A percentile compares a stretch with the other conserved stretches of the same genome.
These are phyloP conservation scores for Conus betulinus DNA, from an alignment of 1,140 invertebrate species.

Conservation along the genomic window DNA sequence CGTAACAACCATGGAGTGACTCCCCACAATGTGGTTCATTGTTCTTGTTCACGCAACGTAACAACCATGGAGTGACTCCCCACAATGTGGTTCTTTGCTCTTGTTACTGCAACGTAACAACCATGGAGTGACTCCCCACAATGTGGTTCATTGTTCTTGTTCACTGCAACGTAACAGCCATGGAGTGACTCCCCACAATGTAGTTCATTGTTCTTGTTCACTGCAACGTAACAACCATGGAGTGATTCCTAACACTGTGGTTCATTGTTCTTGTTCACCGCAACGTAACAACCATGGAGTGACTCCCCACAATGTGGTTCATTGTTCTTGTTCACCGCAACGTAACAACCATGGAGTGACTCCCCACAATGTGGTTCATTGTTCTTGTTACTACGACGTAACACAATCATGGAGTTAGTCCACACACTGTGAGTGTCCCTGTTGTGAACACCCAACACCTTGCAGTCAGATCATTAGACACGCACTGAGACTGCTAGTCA, in stretches of 20 bases:
- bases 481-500: too few relatives aligned
- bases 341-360: constrained; percentile 80
- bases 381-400: constrained; percentile 38
- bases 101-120: constrained; percentile 79
- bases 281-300: neutral
- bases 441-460: too few relatives aligned
- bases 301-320: too few relatives aligned
- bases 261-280: too few relatives aligned
- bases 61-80: neutral
- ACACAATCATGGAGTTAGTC: too few relatives aligned
- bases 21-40: too few relatives aligned
- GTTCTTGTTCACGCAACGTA: constrained; percentile 81
- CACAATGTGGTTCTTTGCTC: too few relatives aligned
- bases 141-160: constrained; percentile 77
- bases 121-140: too few relatives aligned
- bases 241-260: too few relatives aligned
- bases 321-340: constrained; percentile 81
- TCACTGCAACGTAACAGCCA: constrained; percentile 75
- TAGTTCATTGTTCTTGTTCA: constrained; percentile 81
- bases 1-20: neutral
- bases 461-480: too few relatives aligned
- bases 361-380: constrained; percentile 90
- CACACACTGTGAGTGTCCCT: too few relatives aligned
- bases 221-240: constrained; percentile 20
- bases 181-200: too few relatives aligned